Evolutionary conservation across 2,888 invertebrate species (phyloP).

Genomic region (Entomobrya proxima): DNA sequence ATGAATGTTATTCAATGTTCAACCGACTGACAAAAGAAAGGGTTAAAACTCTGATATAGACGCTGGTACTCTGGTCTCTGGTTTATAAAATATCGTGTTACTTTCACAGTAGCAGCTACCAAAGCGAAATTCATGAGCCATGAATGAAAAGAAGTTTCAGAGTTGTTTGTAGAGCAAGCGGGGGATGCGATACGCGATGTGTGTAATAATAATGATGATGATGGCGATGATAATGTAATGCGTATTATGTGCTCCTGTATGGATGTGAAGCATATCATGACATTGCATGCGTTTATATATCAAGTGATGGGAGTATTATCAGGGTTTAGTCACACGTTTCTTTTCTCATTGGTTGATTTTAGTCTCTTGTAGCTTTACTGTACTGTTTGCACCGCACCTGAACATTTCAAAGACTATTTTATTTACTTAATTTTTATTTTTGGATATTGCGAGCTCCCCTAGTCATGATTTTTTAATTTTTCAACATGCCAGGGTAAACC

Average conservation of each 20-base stretch:
- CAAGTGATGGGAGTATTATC: conserved; percentile 41
- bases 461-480: no score
- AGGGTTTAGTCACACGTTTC: conserved; percentile 47
- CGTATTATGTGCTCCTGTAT: neutral
- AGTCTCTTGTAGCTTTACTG: neutral
- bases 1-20: neutral
- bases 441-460: no score
- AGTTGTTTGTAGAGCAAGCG: neutral
- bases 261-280: neutral
- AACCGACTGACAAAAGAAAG: neutral
- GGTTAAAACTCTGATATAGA: neutral
- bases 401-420: neutral
- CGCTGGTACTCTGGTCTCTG: conserved; percentile 18
- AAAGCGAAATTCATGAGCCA: conserved; percentile 31
- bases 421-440: neutral
- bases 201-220: neutral
- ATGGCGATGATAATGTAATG: neutral
- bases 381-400: neutral
- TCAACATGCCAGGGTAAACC: no score
- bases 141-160: neutral
- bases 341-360: conserved; percentile 45
- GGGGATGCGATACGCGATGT: neutral
- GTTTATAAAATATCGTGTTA: conserved; percentile 18
- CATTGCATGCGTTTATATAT: neutral
- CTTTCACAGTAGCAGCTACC: neutral